Base-by-base conservation (phyloP, 2,888 invertebrate genomes). In the Geotrupes spiniger region DNA sequence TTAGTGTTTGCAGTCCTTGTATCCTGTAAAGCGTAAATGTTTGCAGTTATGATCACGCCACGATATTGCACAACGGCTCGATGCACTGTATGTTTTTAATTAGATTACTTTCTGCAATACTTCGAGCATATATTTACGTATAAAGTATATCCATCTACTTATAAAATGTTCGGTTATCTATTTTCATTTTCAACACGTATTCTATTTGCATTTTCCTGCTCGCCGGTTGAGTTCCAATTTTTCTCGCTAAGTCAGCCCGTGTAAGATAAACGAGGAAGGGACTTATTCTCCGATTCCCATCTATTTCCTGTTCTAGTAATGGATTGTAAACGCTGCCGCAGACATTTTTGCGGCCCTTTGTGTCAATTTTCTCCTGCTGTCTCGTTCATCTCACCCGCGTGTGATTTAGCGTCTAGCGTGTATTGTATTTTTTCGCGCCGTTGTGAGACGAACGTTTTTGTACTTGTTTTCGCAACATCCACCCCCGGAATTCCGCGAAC, bases 261-360 rank as follows among this genome's bases (percentile, higher is more conserved):
- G 11, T 43, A 21, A 43, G 49, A 49, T 49, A 49, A 48, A 48
- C 36, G 48, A 42, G 49, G 40, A 39, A 36, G 42, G 49, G 43
- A 43, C 25, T 42, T 43, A 42, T 44, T 33, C 21, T 41, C 33
- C 33, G 40, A 31, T 31, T 36, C 28, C 27, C 42, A 42, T 42
- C 42, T 17, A 42, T 29, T 42, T 42, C 33, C 42, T 11, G 29
- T 16, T 25, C 33, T 38, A 10, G 44, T 49, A 49, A 49, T 49
- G 49, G 49, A 49, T 49, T 49, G 44, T 49, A 49, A 49, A 42
- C 43, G 42, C 44, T 44, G 44, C 36, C 44, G 25, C 44, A 44
- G 44, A 40, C 49, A 39, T 44, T 42, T 39, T 38, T 49, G 43
- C 38, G 43, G 42, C 39, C 38, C 31, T 38, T 16, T 29, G 44